Evolutionary conservation across 2,113 vertebrate genomes (phyloP).

Genomic region (Centropristis striata): DNA sequence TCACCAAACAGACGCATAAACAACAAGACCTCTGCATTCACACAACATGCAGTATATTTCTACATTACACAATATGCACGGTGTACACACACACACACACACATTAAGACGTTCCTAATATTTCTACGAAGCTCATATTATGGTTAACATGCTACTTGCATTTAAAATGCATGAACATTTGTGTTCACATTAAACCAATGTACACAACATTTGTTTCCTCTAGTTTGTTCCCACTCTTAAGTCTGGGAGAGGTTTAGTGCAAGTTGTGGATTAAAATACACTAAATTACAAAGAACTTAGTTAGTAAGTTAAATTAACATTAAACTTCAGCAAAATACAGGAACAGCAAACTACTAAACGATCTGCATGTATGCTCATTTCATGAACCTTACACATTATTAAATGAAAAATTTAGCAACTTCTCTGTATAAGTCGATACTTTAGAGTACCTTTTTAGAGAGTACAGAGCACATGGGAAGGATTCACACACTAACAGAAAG

Average conservation of each 20-base stretch:
- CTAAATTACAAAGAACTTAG: too few species aligned
- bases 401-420: not conserved
- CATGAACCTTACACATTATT: constrained; percentile 15
- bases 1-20: not conserved
- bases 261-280: not conserved
- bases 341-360: not conserved
- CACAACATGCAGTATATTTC: not conserved
- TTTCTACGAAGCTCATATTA: constrained; percentile 4
- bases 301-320: not conserved
- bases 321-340: not conserved
- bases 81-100: constrained; percentile 2
- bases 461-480: constrained; percentile 11
- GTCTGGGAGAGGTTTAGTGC: not conserved
- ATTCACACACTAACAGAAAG: constrained; percentile 2
- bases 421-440: not conserved
- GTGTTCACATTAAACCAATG: constrained; percentile 40
- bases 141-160: not conserved
- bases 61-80: not conserved
- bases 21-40: not conserved
- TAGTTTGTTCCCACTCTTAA: too few species aligned
- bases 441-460: not conserved
- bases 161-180: not conserved
- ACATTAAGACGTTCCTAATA: not conserved
- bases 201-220: not conserved
- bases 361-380: constrained; percentile 23